Percentiles rank a stretch among this genome's conserved stretches.
Conservation (phyloP, 2,797 vertebrate genomes). For the Cynopterus sphinx region DNA sequence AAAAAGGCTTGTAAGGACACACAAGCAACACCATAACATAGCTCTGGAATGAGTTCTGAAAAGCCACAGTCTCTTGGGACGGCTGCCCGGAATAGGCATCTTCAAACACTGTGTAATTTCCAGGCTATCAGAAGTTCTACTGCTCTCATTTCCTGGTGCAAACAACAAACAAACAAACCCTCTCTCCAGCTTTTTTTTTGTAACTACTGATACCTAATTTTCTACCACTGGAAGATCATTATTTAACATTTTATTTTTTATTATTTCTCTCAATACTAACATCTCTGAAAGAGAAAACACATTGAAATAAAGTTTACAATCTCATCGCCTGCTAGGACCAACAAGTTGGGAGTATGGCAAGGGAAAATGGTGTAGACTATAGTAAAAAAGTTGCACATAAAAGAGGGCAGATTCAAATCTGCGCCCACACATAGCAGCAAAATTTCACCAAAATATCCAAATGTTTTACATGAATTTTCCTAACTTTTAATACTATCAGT, state of each 20-base stretch:
- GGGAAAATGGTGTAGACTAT: not conserved
- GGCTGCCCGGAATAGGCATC: not conserved
- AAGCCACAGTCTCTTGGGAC: constrained; percentile 17
- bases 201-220: not conserved
- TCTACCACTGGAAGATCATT: not conserved
- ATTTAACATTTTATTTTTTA: not conserved
- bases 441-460: not conserved
- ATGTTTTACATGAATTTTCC: not conserved
- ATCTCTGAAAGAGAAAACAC: not conserved
- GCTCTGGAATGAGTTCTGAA: constrained; percentile 40
- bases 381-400: not conserved
- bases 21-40: not conserved
- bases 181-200: not conserved
- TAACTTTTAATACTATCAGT: not conserved
- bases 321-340: not conserved
- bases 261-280: not conserved
- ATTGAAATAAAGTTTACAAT: not conserved
- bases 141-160: not conserved
- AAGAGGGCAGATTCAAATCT: not conserved
- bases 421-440: not conserved
- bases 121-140: not conserved
- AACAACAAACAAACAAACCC: not conserved
- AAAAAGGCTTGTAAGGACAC: not conserved
- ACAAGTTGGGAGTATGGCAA: not conserved
- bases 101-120: not conserved